A percentile compares a stretch with the other conserved stretches of the same genome.
Conservation (phyloP, 2,797 vertebrate genomes). For the Bradypodion ventrale region DNA sequence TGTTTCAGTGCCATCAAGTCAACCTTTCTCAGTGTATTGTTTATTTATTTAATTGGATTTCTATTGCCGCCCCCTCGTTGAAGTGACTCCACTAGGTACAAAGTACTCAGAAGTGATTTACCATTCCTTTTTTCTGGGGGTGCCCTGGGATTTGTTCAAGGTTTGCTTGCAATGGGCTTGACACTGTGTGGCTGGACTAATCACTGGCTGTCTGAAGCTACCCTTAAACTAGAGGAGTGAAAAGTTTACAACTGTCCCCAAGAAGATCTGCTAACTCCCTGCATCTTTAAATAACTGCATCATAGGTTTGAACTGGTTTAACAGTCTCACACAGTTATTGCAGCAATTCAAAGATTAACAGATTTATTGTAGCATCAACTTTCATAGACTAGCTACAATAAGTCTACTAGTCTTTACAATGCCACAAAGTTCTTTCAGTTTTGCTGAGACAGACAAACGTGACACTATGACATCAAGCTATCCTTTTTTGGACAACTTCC, state of each 20-base stretch:
- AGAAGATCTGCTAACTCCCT: not conserved
- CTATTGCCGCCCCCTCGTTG: no score
- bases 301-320: not conserved
- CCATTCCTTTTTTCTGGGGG: no score
- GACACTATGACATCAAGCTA: not conserved
- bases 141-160: no score
- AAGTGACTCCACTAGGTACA: no score
- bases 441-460: not conserved
- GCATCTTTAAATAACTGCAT: not conserved
- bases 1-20: no score
- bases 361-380: not conserved
- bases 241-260: not conserved
- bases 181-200: not conserved
- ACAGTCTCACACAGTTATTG: not conserved
- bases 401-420: not conserved
- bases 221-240: not conserved
- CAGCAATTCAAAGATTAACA: not conserved
- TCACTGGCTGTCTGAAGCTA: not conserved
- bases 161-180: not conserved
- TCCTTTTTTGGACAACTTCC: not conserved
- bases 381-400: not conserved
- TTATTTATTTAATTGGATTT: no score
- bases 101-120: no score
- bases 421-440: not conserved
- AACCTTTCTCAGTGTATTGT: no score